Evolutionary conservation across 2,113 vertebrate genomes (phyloP).

Genomic region (Maccullochella peelii): DNA sequence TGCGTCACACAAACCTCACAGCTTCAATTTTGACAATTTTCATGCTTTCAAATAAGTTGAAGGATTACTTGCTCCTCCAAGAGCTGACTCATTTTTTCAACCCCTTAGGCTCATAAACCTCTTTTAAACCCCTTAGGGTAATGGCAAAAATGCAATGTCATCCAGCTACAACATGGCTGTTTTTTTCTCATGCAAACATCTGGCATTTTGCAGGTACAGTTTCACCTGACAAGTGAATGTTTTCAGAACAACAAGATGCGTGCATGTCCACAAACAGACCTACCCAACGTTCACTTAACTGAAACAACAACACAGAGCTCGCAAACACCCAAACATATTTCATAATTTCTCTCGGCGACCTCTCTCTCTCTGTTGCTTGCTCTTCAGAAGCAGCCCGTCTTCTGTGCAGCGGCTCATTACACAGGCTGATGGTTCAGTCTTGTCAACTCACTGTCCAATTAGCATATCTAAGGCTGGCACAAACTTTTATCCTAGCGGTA

Average conservation of each 20-base stretch:
- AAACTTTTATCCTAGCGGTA: constrained; percentile 60
- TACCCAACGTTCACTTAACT: constrained; percentile 25
- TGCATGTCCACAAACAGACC: constrained; percentile 42
- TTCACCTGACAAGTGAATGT: constrained; percentile 49
- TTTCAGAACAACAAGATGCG: constrained; percentile 26
- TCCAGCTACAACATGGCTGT: constrained; percentile 32
- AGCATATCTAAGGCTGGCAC: constrained; percentile 76
- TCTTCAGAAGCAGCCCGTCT: constrained; percentile 62
- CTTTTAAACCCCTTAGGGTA: constrained; percentile 50
- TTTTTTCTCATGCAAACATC: neutral
- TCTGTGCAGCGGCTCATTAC: constrained; percentile 74
- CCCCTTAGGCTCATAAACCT: constrained; percentile 58
- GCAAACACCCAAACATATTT: constrained; percentile 44
- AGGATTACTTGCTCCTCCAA: constrained; percentile 55
- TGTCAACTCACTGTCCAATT: constrained; percentile 82
- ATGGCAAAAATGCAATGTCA: constrained; percentile 56
- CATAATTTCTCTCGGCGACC: constrained; percentile 53
- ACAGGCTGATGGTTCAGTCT: constrained; percentile 77
- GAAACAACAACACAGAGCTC: constrained; percentile 37
- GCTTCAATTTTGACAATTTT: constrained; percentile 54
- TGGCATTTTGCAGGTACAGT: constrained; percentile 26
- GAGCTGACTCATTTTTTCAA: constrained; percentile 57
- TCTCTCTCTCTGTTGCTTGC: constrained; percentile 32
- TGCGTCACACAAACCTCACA: constrained; percentile 41
- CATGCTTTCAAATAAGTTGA: constrained; percentile 60